These are phyloP conservation scores for Kryptopterus vitreolus DNA, from an alignment of 2,797 vertebrate genomes.

Conservation along the genomic window DNA sequence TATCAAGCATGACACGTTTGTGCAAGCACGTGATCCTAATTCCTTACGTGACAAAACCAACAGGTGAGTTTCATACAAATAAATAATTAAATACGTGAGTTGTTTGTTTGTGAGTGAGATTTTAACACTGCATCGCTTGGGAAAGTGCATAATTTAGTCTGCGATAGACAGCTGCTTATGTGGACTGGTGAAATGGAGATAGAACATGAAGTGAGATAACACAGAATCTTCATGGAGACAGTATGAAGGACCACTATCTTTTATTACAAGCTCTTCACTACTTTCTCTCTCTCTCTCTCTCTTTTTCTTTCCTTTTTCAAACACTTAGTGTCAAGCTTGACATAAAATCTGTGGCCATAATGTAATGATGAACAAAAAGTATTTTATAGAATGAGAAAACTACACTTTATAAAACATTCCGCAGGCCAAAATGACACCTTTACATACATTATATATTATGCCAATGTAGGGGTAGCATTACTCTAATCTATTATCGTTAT, in stretches of 20 bases:
- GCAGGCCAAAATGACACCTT: not conserved
- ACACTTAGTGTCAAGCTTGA: constrained; percentile 5
- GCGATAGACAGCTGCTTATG: constrained; percentile 41
- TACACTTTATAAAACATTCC: not conserved
- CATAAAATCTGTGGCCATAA: not conserved
- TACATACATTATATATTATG: not conserved
- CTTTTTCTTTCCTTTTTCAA: constrained; percentile 30
- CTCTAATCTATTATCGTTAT: not conserved
- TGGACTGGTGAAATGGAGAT: constrained; percentile 45
- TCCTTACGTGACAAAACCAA: constrained; percentile 34
- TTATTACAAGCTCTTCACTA: constrained; percentile 70
- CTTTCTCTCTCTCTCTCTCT: constrained; percentile 51
- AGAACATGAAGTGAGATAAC: constrained; percentile 67
- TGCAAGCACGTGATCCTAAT: constrained; percentile 41
- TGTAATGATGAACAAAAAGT: not conserved
- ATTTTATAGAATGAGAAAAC: not conserved
- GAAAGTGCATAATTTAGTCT: constrained; percentile 5
- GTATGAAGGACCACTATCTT: constrained; percentile 76
- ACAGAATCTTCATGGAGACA: constrained; percentile 61
- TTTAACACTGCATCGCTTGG: not conserved
- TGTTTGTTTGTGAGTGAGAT: constrained; percentile 6
- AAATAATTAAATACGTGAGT: constrained; percentile 8
- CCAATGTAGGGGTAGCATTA: not conserved
- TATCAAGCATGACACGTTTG: constrained; percentile 34
- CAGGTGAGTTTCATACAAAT: constrained; percentile 9